Evolutionary conservation across 2,797 vertebrate genomes (phyloP).

Genomic region (Liparis tanakae): DNA sequence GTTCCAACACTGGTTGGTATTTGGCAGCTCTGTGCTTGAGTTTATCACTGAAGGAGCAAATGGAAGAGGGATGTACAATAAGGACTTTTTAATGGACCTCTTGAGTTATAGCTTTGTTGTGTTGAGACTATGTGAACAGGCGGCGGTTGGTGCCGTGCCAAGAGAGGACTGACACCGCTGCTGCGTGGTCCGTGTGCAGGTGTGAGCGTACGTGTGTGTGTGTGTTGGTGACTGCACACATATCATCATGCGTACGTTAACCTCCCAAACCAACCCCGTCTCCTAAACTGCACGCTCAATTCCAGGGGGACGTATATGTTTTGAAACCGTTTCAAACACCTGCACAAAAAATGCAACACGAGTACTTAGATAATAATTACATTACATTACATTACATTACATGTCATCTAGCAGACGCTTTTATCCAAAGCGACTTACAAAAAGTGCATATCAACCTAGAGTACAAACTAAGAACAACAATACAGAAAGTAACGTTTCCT

Average conservation of each 20-base stretch:
- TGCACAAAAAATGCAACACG: too few relatives aligned
- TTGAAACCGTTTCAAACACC: too few relatives aligned
- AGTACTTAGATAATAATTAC: too few relatives aligned
- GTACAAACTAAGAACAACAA: too few relatives aligned
- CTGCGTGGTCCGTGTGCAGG: slow-evolving; percentile 25
- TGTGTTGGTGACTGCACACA: not conserved
- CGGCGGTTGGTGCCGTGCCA: slow-evolving; percentile 50
- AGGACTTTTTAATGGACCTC: slow-evolving; percentile 63
- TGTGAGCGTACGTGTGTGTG: not conserved
- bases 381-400: too few relatives aligned
- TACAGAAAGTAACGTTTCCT: too few relatives aligned
- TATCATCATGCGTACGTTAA: slow-evolving; percentile 5
- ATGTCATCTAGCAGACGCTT: too few relatives aligned
- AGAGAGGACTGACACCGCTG: slow-evolving; percentile 32
- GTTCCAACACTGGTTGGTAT: not conserved
- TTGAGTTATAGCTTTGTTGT: slow-evolving; percentile 59
- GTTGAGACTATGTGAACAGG: slow-evolving; percentile 54
- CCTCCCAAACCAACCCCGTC: not conserved
- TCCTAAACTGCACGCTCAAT: too few relatives aligned
- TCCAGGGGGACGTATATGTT: too few relatives aligned
- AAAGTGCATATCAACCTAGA: too few relatives aligned
- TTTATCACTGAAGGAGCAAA: slow-evolving; percentile 32
- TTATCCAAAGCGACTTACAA: too few relatives aligned
- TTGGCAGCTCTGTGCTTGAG: not conserved
- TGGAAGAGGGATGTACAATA: slow-evolving; percentile 42